These are phyloP conservation scores for Lycaon pictus DNA, from an alignment of 2,113 vertebrate genomes.

Conservation along the genomic window DNA sequence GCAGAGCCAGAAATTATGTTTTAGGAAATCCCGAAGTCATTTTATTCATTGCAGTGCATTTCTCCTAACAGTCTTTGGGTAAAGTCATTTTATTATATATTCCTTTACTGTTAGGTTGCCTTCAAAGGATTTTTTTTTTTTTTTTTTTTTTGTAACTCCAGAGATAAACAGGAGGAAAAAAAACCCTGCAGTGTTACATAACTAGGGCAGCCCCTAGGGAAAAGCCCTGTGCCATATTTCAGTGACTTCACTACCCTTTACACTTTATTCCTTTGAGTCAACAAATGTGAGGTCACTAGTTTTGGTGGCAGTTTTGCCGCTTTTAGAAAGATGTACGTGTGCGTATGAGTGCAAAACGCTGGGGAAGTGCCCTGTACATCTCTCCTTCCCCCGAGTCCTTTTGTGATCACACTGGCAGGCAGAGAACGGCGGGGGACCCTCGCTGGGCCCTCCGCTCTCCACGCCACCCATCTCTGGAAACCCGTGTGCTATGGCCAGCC, in stretches of 20 bases:
- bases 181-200: not conserved
- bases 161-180: not conserved
- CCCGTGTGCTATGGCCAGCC: not conserved
- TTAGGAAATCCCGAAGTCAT: not conserved
- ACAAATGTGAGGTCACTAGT: not conserved
- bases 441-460: not conserved
- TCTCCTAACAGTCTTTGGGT: not conserved
- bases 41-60: not conserved
- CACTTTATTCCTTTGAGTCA: not conserved
- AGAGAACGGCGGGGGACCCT: not conserved
- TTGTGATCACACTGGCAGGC: not conserved
- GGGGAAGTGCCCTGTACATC: not conserved
- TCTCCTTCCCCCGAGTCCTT: not conserved
- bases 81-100: not conserved
- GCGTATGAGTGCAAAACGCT: not conserved
- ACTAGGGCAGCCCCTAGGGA: not conserved
- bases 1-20: not conserved
- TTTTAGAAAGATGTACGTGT: not conserved
- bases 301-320: not conserved
- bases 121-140: constrained; percentile 42
- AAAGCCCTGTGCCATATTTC: not conserved
- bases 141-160: not conserved
- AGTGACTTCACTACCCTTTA: not conserved
- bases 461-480: not conserved
- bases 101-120: not conserved